Percentiles rank a stretch among this genome's conserved stretches.
These are phyloP conservation scores for Philopedon plagiatum DNA, from an alignment of 2,888 invertebrate genomes.

Conservation along the genomic window DNA sequence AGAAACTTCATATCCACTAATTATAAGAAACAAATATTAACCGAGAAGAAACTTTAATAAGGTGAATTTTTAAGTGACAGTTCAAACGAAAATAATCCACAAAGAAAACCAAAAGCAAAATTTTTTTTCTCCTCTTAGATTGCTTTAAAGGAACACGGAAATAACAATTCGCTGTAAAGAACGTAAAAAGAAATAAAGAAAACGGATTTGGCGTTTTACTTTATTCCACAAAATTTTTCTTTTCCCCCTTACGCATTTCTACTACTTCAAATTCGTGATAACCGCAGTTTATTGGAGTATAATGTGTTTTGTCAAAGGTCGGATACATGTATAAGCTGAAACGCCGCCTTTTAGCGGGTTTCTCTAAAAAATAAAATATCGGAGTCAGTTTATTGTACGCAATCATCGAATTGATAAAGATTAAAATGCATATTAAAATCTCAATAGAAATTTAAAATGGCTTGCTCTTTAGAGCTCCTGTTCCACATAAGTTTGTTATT, in stretches of 20 bases:
- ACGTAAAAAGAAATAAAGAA: slow-evolving; percentile 13
- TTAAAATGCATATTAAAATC: too few species aligned
- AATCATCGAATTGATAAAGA: too few species aligned
- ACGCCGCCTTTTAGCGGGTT: not conserved
- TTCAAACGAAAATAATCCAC: not conserved
- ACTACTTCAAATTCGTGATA: slow-evolving; percentile 2
- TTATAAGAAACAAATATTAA: not conserved
- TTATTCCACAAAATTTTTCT: slow-evolving; percentile 2
- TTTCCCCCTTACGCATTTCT: not conserved
- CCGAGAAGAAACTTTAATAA: not conserved
- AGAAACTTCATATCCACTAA: too few species aligned
- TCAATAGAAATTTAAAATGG: too few species aligned
- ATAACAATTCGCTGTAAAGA: slow-evolving; percentile 4
- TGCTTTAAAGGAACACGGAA: not conserved
- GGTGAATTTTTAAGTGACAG: not conserved
- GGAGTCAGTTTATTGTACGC: too few species aligned
- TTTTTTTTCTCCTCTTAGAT: not conserved
- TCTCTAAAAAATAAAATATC: not conserved
- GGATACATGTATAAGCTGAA: not conserved
- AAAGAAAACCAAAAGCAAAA: not conserved
- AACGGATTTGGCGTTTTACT: slow-evolving; percentile 3
- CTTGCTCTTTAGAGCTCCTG: too few species aligned
- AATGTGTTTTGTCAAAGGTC: not conserved
- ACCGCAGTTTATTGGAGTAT: not conserved
- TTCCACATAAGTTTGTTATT: too few species aligned